Evolutionary conservation across 2,113 vertebrate genomes (phyloP).

Genomic region (Xerus inauris): DNA sequence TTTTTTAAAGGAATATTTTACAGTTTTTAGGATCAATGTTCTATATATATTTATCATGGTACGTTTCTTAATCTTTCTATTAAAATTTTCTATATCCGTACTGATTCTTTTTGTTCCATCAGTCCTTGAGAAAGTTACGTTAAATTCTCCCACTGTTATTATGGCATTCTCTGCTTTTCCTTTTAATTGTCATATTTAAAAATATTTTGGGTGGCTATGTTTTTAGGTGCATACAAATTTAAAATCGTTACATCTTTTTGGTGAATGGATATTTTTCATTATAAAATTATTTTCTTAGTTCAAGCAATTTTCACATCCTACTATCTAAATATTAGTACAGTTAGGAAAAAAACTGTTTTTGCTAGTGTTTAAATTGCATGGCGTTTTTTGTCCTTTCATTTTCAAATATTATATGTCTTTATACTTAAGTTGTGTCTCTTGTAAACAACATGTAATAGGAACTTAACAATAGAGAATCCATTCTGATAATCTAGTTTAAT

Average conservation of each 20-base stretch:
- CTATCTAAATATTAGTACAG: background rate
- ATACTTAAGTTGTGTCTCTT: background rate
- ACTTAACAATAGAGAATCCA: background rate
- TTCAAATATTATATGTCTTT: background rate
- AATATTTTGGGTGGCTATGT: background rate
- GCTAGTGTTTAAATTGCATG: background rate
- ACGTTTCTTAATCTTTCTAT: background rate
- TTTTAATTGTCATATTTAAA: background rate
- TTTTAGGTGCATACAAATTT: background rate
- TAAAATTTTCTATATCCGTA: too few species aligned
- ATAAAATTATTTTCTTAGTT: background rate
- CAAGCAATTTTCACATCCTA: background rate
- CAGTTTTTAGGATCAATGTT: background rate
- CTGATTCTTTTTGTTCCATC: too few species aligned
- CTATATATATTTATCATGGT: background rate
- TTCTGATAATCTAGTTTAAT: background rate
- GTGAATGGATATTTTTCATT: background rate
- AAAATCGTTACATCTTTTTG: too few species aligned
- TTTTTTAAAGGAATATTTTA: background rate
- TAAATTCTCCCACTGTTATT: too few species aligned
- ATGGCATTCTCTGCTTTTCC: background rate
- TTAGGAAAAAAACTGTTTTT: background rate
- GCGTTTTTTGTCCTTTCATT: background rate
- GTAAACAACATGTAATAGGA: background rate
- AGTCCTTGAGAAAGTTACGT: too few species aligned